phyloP scores from a whole-genome alignment of 2,113 vertebrate genomes.

The Heloderma charlesbogerti region DNA sequence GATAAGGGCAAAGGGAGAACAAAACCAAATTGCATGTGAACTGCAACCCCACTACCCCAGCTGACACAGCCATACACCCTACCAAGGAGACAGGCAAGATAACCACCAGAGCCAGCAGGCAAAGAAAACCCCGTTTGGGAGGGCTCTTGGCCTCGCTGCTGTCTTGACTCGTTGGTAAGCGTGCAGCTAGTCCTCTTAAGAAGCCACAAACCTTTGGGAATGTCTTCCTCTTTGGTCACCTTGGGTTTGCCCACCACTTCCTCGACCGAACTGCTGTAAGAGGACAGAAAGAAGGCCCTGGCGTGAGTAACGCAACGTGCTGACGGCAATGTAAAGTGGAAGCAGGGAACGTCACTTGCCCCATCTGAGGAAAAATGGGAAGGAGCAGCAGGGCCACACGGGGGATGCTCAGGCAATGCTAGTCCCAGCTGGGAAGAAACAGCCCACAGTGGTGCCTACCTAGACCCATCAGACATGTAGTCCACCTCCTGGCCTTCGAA shows the following conservation, averaged over 20 bases:
- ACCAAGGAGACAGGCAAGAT: neutral
- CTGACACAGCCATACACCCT: neutral
- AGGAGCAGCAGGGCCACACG: neutral
- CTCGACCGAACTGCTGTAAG: constrained; percentile 80
- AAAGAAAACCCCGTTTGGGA: neutral
- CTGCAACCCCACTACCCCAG: neutral
- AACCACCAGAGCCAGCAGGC: neutral
- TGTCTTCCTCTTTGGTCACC: constrained; percentile 78
- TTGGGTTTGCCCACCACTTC: constrained; percentile 83
- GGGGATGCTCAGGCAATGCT: no score
- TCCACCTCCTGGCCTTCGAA: constrained; percentile 93
- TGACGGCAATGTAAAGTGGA: accelerated
- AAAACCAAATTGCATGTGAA: neutral
- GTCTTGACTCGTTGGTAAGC: neutral
- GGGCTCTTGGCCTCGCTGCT: no score
- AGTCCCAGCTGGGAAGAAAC: neutral
- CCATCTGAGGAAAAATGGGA: neutral
- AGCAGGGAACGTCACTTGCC: neutral
- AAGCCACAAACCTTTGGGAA: constrained; percentile 82
- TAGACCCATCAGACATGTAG: constrained; percentile 94
- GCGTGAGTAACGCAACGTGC: neutral
- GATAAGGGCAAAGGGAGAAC: neutral
- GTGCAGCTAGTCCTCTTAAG: neutral
- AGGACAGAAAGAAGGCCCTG: neutral
- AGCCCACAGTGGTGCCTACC: constrained; percentile 69